phyloP scores from a whole-genome alignment of 2,797 vertebrate species.

The Sebastes hubbsi region DNA sequence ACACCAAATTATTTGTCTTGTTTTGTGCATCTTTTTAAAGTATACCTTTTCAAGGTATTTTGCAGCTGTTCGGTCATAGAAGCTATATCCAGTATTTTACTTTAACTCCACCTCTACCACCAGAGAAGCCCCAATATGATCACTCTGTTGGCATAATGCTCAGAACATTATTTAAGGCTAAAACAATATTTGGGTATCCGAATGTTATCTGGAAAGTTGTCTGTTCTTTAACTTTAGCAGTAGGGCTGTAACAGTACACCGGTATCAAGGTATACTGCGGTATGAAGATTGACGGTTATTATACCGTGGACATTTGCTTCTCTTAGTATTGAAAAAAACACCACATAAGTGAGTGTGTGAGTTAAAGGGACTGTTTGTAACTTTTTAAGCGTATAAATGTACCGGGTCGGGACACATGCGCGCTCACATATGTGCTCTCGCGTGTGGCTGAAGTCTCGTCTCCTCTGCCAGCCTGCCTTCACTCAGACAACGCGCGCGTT shows the following conservation, averaged over 20 bases:
- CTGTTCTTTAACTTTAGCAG: neutral
- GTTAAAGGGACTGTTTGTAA: too few species aligned
- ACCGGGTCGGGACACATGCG: too few species aligned
- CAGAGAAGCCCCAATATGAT: neutral
- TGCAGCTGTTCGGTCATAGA: neutral
- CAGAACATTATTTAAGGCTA: neutral
- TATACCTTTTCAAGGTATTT: neutral
- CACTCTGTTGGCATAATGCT: neutral
- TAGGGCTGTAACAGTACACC: too few species aligned
- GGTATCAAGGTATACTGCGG: too few species aligned
- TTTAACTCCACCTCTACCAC: neutral
- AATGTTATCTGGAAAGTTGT: neutral
- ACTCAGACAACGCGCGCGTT: rapidly evolving
- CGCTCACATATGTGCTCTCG: rapidly evolving
- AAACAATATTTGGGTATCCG: neutral
- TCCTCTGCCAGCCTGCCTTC: too few species aligned
- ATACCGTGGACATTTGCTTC: too few species aligned
- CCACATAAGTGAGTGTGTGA: too few species aligned
- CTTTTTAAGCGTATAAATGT: too few species aligned
- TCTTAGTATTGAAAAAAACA: too few species aligned
- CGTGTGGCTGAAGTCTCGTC: too few species aligned
- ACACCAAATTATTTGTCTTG: neutral
- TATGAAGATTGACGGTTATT: too few species aligned
- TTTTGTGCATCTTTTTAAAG: neutral
- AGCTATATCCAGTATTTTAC: too few species aligned